A percentile compares a stretch with the other conserved stretches of the same genome.
phyloP scores from a whole-genome alignment of 2,888 invertebrate genomes.

The Drosophila bunnanda region DNA sequence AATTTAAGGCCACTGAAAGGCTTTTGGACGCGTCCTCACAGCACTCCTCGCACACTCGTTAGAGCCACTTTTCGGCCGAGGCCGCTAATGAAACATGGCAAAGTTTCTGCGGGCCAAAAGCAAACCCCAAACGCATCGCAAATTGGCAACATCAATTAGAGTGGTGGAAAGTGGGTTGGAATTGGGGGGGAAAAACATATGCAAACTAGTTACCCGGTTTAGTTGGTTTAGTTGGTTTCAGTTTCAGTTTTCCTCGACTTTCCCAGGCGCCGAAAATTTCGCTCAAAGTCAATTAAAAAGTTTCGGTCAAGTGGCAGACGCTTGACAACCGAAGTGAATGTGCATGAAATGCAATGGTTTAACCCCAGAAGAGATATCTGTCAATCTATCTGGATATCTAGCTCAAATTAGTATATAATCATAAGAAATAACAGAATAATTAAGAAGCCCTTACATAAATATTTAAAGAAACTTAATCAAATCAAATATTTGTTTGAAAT shows the following conservation, averaged over 20 bases:
- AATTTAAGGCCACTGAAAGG: conserved; percentile 33
- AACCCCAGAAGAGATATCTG: no score
- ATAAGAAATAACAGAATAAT: no score
- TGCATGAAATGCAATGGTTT: background rate
- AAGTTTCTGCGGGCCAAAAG: conserved; percentile 50
- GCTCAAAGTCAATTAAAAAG: conserved; percentile 75
- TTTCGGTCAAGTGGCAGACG: conserved; percentile 63
- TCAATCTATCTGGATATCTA: no score
- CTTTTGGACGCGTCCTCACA: conserved; percentile 21
- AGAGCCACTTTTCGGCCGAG: conserved; percentile 38
- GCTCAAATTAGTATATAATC: no score
- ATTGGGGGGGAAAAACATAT: conserved; percentile 36
- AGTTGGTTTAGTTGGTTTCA: conserved; percentile 31
- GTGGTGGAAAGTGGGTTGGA: conserved; percentile 9
- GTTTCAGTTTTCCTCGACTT: conserved; percentile 17
- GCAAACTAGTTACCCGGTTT: conserved; percentile 54
- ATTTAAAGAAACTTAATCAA: background rate
- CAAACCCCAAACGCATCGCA: conserved; percentile 34
- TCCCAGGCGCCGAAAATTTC: conserved; percentile 41
- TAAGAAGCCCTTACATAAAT: no score
- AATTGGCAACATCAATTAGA: conserved; percentile 65
- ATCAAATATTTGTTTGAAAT: no score
- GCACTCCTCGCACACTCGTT: conserved; percentile 24
- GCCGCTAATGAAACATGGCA: conserved; percentile 76
- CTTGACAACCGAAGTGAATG: conserved; percentile 14